Base-by-base conservation (phyloP, 2,113 vertebrate genomes). In the Sinocyclocheilus anophthalmus region DNA sequence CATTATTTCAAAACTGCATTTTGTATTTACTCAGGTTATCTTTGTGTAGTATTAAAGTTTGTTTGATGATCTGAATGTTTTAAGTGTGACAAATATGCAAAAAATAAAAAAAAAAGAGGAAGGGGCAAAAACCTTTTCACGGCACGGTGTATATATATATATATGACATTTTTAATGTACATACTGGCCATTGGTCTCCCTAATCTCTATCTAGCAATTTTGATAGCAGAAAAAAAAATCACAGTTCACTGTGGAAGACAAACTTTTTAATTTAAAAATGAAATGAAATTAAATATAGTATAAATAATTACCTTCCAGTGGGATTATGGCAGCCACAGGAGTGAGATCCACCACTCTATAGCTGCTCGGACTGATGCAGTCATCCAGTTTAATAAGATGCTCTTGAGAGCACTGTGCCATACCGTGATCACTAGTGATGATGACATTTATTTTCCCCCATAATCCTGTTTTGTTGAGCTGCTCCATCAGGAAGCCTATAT, bases 351-450 rank as follows among this genome's bases (percentile, higher is more conserved):
- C 92, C 69, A 97, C 85, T 0, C 84, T 94, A 84, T 99, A 99
- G 87, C 91, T 92, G 26, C 88, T 85, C 0, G 72, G 91, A 57
- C 91, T 77, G 1, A 99, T 88, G 91, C 98, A 99, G 0, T 2
- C 0, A 78, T 98, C 95, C 92, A 99, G 91, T 20, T 76, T 24
- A 81, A 99, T 99, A 87, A 97, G 78, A 87, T 93, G 96, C 0
- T 97, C 79, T 10, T 91, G 3, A 4, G 97, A 97, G 75, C 97
- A 98, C 89, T 98, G 96, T 9, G 95, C 86, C 98, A 99, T 99
- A n/a, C 98, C 98, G 14, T 99, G 98, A 90, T 99, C 98, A 16
- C 98, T 99, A 50, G 97, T 98, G 84, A 99, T 92, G 1, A 99
- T 91, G 24, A 99, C 57, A 73, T 99, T 99, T 26, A 98, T 33